Evolutionary conservation across 2,888 invertebrate genomes (phyloP).

Genomic region (Agrilus mali): DNA sequence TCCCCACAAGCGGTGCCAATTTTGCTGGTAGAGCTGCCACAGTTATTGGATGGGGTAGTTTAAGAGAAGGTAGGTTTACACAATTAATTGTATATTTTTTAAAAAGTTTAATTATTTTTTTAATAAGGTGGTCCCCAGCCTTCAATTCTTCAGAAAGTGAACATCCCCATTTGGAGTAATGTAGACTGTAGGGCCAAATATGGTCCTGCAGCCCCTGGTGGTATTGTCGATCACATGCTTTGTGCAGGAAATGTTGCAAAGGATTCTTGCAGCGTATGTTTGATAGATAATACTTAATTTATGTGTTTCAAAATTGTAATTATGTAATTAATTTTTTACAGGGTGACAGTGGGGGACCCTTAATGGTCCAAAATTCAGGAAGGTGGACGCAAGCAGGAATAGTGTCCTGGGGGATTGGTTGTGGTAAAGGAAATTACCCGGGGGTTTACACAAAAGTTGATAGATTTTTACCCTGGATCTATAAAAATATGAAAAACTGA

Average conservation of each 20-base stretch:
- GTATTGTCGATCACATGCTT: slow-evolving; percentile 77
- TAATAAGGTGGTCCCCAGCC: slow-evolving; percentile 68
- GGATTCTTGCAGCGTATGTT: slow-evolving; percentile 82
- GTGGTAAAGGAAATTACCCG: slow-evolving; percentile 83
- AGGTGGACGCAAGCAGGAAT: slow-evolving; percentile 77
- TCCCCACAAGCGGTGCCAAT: slow-evolving; percentile 41
- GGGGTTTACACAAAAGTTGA: slow-evolving; percentile 82
- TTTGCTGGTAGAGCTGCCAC: slow-evolving; percentile 63
- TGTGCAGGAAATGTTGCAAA: slow-evolving; percentile 75
- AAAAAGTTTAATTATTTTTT: neutral
- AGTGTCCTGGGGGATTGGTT: slow-evolving; percentile 86
- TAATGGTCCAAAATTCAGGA: slow-evolving; percentile 60
- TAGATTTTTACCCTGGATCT: slow-evolving; percentile 74
- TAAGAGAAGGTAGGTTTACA: slow-evolving; percentile 50
- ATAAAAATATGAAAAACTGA: slow-evolving; percentile 60
- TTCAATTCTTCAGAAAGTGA: slow-evolving; percentile 67
- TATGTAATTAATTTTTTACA: slow-evolving; percentile 26
- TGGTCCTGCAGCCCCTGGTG: slow-evolving; percentile 76
- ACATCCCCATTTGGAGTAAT: slow-evolving; percentile 74
- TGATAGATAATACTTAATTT: slow-evolving; percentile 1
- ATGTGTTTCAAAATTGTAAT: neutral
- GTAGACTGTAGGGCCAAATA: slow-evolving; percentile 65
- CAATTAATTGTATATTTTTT: neutral
- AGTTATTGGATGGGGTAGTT: slow-evolving; percentile 82
- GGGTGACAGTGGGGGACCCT: slow-evolving; percentile 84